These are phyloP conservation scores for Andricus quercusramuli DNA, from an alignment of 2,888 invertebrate genomes.

Conservation along the genomic window DNA sequence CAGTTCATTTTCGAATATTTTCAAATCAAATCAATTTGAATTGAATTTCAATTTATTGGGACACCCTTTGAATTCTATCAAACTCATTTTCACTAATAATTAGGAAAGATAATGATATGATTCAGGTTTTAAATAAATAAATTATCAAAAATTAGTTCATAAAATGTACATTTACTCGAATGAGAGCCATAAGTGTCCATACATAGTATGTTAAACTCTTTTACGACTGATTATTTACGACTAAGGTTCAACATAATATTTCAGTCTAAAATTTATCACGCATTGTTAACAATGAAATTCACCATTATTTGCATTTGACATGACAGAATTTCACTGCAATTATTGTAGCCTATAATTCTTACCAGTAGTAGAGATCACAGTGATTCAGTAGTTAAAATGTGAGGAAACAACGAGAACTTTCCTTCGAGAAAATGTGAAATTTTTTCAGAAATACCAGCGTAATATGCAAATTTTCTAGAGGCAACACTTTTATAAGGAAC, in stretches of 20 bases:
- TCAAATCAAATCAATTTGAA: too few relatives aligned
- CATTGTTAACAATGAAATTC: neutral
- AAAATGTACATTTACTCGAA: neutral
- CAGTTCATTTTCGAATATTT: too few relatives aligned
- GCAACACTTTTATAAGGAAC: too few relatives aligned
- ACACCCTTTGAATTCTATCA: neutral
- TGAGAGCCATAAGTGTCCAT: neutral
- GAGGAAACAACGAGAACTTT: too few relatives aligned
- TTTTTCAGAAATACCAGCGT: too few relatives aligned
- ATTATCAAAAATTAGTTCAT: neutral
- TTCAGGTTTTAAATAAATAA: neutral
- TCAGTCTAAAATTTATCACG: slow-evolving; percentile 18
- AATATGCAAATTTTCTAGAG: too few relatives aligned
- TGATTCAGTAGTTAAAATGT: too few relatives aligned
- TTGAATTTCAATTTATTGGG: neutral
- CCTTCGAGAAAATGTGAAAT: too few relatives aligned
- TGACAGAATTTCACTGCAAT: neutral
- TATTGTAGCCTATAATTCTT: neutral
- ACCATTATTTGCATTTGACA: neutral
- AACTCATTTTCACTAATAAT: too few relatives aligned
- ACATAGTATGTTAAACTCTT: slow-evolving; percentile 5
- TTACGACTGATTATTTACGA: slow-evolving; percentile 33
- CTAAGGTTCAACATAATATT: slow-evolving; percentile 19
- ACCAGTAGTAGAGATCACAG: neutral
- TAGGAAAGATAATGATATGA: neutral